Evolutionary conservation across 2,113 vertebrate species (phyloP).

Genomic region (Panurus biarmicus): DNA sequence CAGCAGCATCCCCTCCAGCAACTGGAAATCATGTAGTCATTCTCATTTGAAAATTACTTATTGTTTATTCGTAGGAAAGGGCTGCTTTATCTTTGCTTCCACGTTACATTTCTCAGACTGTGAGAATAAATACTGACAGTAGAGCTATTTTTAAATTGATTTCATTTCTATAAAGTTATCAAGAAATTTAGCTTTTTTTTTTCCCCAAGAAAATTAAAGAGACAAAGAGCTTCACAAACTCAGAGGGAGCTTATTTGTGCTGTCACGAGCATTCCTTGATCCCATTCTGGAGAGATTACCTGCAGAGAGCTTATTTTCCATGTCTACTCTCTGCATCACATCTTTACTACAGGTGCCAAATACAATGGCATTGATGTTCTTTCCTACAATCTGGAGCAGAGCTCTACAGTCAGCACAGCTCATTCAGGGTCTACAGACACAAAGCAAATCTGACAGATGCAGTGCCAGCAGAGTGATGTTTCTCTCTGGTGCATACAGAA

Average conservation of each 20-base stretch:
- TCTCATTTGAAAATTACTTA: neutral
- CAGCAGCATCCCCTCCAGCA: neutral
- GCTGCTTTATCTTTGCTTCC: neutral
- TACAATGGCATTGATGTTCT: neutral
- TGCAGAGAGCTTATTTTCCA: neutral
- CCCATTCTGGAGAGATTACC: neutral
- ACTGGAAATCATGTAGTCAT: neutral
- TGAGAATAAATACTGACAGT: neutral
- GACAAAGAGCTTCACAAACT: neutral
- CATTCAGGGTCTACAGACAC: neutral
- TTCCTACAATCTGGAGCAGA: neutral
- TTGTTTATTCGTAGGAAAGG: neutral
- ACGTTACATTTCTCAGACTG: neutral
- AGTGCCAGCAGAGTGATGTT: neutral
- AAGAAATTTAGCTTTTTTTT: neutral
- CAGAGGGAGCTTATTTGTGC: neutral
- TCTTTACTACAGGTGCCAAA: neutral
- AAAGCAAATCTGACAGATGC: neutral
- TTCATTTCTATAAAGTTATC: neutral
- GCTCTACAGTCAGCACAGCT: neutral
- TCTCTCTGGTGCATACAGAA: neutral
- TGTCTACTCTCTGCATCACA: neutral
- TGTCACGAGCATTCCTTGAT: neutral
- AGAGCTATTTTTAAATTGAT: neutral
- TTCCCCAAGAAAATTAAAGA: neutral